Conservation (phyloP, 1,140 invertebrate species). For the Melipona quadrifasciata region DNA sequence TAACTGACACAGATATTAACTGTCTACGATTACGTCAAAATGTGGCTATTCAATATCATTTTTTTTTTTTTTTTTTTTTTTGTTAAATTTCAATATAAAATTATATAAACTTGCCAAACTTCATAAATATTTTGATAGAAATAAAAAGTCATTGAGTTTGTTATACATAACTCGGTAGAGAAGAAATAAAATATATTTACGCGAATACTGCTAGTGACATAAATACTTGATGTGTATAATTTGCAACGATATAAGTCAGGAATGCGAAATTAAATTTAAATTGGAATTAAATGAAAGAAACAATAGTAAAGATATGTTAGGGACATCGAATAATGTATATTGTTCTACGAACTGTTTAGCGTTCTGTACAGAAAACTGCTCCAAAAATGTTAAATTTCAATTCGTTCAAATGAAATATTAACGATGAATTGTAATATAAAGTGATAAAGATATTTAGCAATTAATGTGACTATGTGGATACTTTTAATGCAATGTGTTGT, state of each 20-base stretch:
- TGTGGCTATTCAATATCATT: slow-evolving; percentile 32
- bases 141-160: neutral
- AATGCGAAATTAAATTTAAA: slow-evolving; percentile 56
- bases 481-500: slow-evolving; percentile 65
- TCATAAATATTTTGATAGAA: slow-evolving; percentile 16
- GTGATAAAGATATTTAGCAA: slow-evolving; percentile 31
- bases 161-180: slow-evolving; percentile 15
- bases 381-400: slow-evolving; percentile 50
- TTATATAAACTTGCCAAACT: slow-evolving; percentile 48
- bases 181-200: slow-evolving; percentile 32
- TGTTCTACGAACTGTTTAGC: slow-evolving; percentile 50
- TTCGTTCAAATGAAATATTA: slow-evolving; percentile 50
- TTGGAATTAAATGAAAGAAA: slow-evolving; percentile 38
- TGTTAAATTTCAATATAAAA: slow-evolving; percentile 42
- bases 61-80: slow-evolving; percentile 31
- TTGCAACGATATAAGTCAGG: slow-evolving; percentile 12
- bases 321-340: slow-evolving; percentile 58
- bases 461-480: slow-evolving; percentile 67
- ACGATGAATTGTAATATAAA: slow-evolving; percentile 58
- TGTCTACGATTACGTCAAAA: slow-evolving; percentile 45
- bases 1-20: slow-evolving; percentile 33
- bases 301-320: slow-evolving; percentile 71
- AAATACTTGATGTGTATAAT: slow-evolving; percentile 31
- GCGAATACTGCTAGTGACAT: slow-evolving; percentile 35
- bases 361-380: slow-evolving; percentile 52